Percentiles rank a stretch among this genome's conserved stretches.
Evolutionary conservation across 2,113 vertebrate species (phyloP).

Genomic region (Leuciscus idus): DNA sequence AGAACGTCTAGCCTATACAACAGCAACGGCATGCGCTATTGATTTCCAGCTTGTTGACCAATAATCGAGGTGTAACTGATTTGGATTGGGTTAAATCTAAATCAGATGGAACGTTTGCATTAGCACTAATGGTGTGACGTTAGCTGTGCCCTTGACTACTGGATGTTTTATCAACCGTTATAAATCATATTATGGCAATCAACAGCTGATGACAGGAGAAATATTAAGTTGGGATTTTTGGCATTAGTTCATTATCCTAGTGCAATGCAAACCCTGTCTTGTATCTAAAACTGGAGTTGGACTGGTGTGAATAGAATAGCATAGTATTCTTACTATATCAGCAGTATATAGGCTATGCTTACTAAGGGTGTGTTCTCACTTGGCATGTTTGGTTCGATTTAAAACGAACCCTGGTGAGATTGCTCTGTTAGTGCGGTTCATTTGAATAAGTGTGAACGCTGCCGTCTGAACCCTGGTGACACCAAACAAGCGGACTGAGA

Average conservation of each 20-base stretch:
- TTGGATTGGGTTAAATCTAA: neutral
- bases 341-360: neutral
- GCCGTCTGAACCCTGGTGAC: too few species aligned
- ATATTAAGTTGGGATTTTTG: neutral
- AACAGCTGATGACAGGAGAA: conserved; percentile 12
- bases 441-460: too few species aligned
- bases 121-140: neutral
- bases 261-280: neutral
- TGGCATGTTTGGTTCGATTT: too few species aligned
- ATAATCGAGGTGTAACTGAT: neutral
- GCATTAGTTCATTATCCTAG: neutral
- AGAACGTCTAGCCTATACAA: neutral
- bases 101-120: conserved; percentile 1
- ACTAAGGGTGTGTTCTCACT: neutral
- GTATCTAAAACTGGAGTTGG: neutral
- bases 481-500: too few species aligned
- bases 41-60: conserved; percentile 17
- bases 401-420: too few species aligned
- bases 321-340: neutral
- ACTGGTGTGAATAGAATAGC: neutral
- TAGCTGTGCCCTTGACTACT: neutral
- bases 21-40: neutral
- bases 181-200: conserved; percentile 19
- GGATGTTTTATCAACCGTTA: neutral
- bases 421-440: too few species aligned